phyloP scores from a whole-genome alignment of 2,797 vertebrate species.

The Artibeus lituratus region DNA sequence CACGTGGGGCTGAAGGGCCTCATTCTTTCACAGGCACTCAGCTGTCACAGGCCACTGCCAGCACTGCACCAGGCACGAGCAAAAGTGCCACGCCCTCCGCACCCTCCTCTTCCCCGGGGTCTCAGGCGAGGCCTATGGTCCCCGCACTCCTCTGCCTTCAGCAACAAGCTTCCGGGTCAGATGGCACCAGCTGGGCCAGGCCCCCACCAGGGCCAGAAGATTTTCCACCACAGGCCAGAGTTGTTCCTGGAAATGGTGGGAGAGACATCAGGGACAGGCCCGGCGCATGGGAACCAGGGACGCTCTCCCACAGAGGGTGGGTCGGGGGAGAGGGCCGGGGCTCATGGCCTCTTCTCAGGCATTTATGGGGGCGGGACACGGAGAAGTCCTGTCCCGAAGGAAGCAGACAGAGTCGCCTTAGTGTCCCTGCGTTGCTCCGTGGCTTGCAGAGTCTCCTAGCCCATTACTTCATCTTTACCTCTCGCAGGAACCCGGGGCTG shows the following conservation, averaged over 20 bases:
- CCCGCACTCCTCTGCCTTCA: not conserved
- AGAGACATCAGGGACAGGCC: not conserved
- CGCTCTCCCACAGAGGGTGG: not conserved
- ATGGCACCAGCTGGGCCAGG: not conserved
- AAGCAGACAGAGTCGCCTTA: not conserved
- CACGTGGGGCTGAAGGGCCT: not conserved
- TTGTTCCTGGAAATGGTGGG: not conserved
- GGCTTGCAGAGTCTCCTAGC: not conserved
- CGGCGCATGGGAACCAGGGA: too few relatives aligned
- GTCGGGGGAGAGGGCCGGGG: not conserved
- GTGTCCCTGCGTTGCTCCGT: not conserved
- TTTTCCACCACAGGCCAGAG: not conserved
- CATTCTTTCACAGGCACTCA: not conserved
- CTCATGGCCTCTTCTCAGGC: not conserved
- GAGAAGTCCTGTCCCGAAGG: not conserved
- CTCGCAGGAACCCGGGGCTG: not conserved
- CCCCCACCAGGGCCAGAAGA: not conserved
- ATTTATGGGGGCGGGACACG: not conserved
- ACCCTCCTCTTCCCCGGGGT: not conserved
- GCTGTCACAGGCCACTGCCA: not conserved
- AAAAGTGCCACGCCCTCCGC: not conserved
- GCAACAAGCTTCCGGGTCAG: not conserved
- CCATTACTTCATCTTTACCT: not conserved
- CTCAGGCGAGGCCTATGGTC: not conserved
- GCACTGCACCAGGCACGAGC: fast-evolving